Percentiles rank a stretch among this genome's conserved stretches.
Evolutionary conservation across 2,797 vertebrate species (phyloP).

Genomic region (Acanthurus lineatus): DNA sequence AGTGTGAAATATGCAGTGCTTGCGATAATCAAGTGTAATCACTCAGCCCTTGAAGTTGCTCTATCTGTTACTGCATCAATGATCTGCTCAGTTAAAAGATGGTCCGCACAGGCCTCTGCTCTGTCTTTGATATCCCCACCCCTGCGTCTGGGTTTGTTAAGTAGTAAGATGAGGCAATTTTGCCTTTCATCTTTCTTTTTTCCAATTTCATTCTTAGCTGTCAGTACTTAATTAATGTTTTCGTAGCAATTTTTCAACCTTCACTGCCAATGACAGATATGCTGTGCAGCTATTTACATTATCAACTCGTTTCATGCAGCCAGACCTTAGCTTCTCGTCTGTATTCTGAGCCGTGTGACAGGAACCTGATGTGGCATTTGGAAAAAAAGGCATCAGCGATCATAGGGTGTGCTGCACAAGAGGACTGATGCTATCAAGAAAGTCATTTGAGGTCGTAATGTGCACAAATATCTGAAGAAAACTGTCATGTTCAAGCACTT

Average conservation of each 20-base stretch:
- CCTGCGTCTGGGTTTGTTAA: conserved; percentile 68
- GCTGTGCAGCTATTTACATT: conserved; percentile 66
- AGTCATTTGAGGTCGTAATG: conserved; percentile 54
- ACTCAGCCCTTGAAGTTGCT: conserved; percentile 71
- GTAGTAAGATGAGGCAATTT: conserved; percentile 72
- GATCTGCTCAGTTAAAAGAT: conserved; percentile 56
- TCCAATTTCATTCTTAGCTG: conserved; percentile 68
- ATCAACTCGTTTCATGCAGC: conserved; percentile 60
- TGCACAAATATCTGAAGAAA: conserved; percentile 42
- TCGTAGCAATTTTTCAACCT: conserved; percentile 74
- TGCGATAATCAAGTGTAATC: conserved; percentile 75
- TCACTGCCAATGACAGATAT: conserved; percentile 68
- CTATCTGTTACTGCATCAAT: conserved; percentile 72
- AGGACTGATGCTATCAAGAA: conserved; percentile 54
- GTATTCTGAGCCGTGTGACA: conserved; percentile 52
- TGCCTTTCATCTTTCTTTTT: conserved; percentile 74
- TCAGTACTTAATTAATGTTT: conserved; percentile 81
- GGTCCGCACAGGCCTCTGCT: conserved; percentile 62
- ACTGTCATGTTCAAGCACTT: conserved; percentile 38
- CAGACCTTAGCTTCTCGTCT: conserved; percentile 60
- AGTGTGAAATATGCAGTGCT: conserved; percentile 60
- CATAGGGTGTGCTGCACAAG: conserved; percentile 28
- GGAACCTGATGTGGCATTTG: conserved; percentile 69
- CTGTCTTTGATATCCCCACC: conserved; percentile 74
- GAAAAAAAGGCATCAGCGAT: conserved; percentile 42